phyloP scores from a whole-genome alignment of 2,888 invertebrate species.

The Xestia c-nigrum region DNA sequence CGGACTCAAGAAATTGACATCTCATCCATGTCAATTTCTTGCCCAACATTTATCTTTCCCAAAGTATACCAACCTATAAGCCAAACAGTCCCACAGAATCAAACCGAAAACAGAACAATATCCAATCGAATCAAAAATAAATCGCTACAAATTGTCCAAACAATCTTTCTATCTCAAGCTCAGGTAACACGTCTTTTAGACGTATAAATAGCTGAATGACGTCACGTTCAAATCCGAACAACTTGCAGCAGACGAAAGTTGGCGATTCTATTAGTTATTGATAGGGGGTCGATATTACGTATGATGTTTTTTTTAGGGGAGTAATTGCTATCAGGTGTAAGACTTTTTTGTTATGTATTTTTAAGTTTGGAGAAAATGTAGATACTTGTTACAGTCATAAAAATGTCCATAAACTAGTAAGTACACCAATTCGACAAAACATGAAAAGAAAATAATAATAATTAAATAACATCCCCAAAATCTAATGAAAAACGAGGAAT shows the following conservation, averaged over 20 bases:
- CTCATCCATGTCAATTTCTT: background rate
- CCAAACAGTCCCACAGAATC: background rate
- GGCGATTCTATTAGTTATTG: constrained; percentile 83
- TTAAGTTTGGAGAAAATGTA: too few species aligned
- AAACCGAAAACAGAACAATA: background rate
- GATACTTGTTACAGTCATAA: too few species aligned
- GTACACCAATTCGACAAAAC: too few species aligned
- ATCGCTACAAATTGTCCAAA: constrained; percentile 44
- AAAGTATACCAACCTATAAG: background rate
- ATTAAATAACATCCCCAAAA: too few species aligned
- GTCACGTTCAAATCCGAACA: constrained; percentile 83
- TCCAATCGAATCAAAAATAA: constrained; percentile 36
- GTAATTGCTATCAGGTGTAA: constrained; percentile 53
- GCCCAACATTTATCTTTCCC: background rate
- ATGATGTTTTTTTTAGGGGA: constrained; percentile 49
- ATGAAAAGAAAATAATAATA: too few species aligned
- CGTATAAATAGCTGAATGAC: constrained; percentile 81
- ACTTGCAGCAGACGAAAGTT: constrained; percentile 83
- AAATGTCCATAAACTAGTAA: too few species aligned
- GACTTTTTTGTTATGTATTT: background rate
- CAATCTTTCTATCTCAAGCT: constrained; percentile 54
- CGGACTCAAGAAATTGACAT: background rate
- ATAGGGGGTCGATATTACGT: constrained; percentile 77
- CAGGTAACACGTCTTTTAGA: constrained; percentile 70
- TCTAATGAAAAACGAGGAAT: too few species aligned